Evolutionary conservation across 2,888 invertebrate species (phyloP).

Genomic region (Synergus japonicus): DNA sequence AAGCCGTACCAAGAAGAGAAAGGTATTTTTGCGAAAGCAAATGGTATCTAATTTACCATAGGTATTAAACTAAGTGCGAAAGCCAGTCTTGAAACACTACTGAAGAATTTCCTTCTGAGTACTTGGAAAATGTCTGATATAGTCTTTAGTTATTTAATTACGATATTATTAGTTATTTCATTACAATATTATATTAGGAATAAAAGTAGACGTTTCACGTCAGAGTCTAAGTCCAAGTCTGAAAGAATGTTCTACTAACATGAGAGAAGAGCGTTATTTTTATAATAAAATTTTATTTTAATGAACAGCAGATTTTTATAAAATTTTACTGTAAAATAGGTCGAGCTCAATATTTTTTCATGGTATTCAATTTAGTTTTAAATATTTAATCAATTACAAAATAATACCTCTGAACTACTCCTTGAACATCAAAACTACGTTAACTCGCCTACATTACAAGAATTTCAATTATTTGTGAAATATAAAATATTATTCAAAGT

Average conservation of each 20-base stretch:
- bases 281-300: neutral
- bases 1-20: constrained; percentile 8
- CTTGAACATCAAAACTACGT: constrained; percentile 8
- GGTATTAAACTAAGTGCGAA: constrained; percentile 9
- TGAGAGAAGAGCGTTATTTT: neutral
- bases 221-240: neutral
- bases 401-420: constrained; percentile 10
- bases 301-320: neutral
- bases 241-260: neutral
- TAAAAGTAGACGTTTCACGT: neutral
- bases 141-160: constrained; percentile 36
- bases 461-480: neutral
- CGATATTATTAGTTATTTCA: neutral
- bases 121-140: constrained; percentile 33
- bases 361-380: neutral
- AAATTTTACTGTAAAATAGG: neutral
- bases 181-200: neutral
- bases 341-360: neutral
- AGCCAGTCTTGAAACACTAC: constrained; percentile 11
- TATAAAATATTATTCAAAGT: neutral
- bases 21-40: constrained; percentile 30
- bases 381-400: constrained; percentile 13
- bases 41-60: constrained; percentile 24
- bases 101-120: constrained; percentile 10
- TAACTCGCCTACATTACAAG: neutral